Evolutionary conservation across 2,888 invertebrate species (phyloP).

Genomic region (Eutolmus rufibarbis): DNA sequence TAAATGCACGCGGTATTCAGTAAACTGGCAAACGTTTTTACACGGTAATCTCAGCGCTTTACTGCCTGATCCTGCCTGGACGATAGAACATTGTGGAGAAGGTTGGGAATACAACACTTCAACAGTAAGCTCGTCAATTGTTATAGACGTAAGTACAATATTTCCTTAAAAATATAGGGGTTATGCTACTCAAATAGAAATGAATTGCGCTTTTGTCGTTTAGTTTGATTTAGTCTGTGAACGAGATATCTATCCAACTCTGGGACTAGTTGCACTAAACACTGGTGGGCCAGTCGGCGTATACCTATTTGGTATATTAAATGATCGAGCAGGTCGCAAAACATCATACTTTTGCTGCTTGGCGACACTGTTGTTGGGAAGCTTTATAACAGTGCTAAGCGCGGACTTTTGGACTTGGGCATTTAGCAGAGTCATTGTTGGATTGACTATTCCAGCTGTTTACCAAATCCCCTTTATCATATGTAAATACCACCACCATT

Average conservation of each 20-base stretch:
- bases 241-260: slow-evolving; percentile 83
- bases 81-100: slow-evolving; percentile 72
- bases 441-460: slow-evolving; percentile 88
- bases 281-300: slow-evolving; percentile 90
- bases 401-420: slow-evolving; percentile 85
- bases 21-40: slow-evolving; percentile 73
- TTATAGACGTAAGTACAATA: slow-evolving; percentile 76
- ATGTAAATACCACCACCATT: slow-evolving; percentile 67
- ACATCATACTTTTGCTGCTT: slow-evolving; percentile 87
- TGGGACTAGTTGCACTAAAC: slow-evolving; percentile 85
- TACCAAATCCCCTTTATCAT: slow-evolving; percentile 96
- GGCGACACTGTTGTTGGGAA: slow-evolving; percentile 80
- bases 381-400: slow-evolving; percentile 80
- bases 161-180: slow-evolving; percentile 15
- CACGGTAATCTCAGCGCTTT: slow-evolving; percentile 55
- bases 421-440: slow-evolving; percentile 81
- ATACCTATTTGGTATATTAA: slow-evolving; percentile 83
- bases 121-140: slow-evolving; percentile 77
- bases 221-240: slow-evolving; percentile 92
- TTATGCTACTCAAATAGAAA: neutral
- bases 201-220: neutral
- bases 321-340: slow-evolving; percentile 86
- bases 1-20: slow-evolving; percentile 75
- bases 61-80: slow-evolving; percentile 68
- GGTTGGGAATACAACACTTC: slow-evolving; percentile 83